phyloP scores from a whole-genome alignment of 2,888 invertebrate species.

The Spisula subtruncata region DNA sequence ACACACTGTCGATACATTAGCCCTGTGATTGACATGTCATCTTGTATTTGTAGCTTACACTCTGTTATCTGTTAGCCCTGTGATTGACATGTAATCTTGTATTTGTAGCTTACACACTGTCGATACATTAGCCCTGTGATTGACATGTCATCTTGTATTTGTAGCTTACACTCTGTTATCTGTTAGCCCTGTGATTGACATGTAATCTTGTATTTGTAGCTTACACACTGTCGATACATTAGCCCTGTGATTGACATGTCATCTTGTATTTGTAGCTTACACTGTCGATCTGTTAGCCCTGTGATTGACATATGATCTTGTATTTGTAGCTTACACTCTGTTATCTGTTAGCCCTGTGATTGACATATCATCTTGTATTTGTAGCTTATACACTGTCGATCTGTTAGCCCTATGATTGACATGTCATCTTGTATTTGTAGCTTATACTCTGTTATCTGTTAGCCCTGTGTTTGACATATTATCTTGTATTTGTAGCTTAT shows the following conservation, averaged over 20 bases:
- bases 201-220: slow-evolving; percentile 5
- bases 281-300: slow-evolving; percentile 6
- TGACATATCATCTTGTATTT: background rate
- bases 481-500: background rate
- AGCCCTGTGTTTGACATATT: background rate
- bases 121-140: background rate
- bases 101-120: background rate
- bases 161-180: background rate
- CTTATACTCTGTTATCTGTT: background rate
- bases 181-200: background rate
- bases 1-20: background rate
- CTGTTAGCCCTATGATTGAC: background rate
- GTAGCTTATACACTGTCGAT: background rate
- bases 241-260: background rate
- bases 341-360: background rate
- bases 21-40: background rate
- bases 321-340: background rate
- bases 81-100: background rate
- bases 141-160: background rate
- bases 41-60: slow-evolving; percentile 1
- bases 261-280: slow-evolving; percentile 1
- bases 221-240: background rate
- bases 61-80: background rate
- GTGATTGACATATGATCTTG: background rate
- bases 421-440: slow-evolving; percentile 3